Evolutionary conservation across 2,888 invertebrate genomes (phyloP).

Genomic region (Tinea semifulvella): DNA sequence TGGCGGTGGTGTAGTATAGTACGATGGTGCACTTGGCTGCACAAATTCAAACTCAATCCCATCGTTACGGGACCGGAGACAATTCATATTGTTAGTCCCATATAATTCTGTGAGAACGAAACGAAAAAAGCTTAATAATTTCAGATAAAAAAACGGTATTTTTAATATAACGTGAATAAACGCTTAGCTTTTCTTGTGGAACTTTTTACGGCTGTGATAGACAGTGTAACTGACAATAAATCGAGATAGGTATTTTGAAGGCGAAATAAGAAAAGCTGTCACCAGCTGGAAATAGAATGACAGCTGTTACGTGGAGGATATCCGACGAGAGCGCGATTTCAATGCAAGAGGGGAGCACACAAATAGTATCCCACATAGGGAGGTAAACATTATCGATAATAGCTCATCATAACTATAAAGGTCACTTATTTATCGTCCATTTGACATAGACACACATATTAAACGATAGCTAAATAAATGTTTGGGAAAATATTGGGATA

Average conservation of each 20-base stretch:
- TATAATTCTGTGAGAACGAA: not conserved
- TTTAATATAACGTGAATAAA: constrained; percentile 12
- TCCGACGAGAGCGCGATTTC: constrained; percentile 41
- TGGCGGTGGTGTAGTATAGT: constrained; percentile 46
- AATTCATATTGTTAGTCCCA: constrained; percentile 37
- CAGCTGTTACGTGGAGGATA: constrained; percentile 50
- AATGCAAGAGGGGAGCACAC: constrained; percentile 23
- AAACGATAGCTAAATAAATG: no score
- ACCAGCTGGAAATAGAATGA: constrained; percentile 51
- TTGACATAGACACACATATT: not conserved
- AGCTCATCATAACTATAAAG: not conserved
- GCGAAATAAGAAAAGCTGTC: constrained; percentile 37
- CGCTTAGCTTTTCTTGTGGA: constrained; percentile 2
- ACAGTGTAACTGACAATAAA: constrained; percentile 11
- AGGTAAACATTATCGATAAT: constrained; percentile 4
- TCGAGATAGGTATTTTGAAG: constrained; percentile 20
- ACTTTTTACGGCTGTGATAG: constrained; percentile 19
- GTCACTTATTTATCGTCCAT: not conserved
- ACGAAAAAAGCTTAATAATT: constrained; percentile 9
- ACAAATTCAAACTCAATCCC: constrained; percentile 31
- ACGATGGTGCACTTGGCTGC: constrained; percentile 38
- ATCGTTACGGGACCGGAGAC: constrained; percentile 36
- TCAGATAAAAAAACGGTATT: constrained; percentile 15
- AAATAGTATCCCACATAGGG: constrained; percentile 1
- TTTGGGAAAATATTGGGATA: no score